Percentiles rank a stretch among this genome's conserved stretches.
These are phyloP conservation scores for Alitta virens DNA, from an alignment of 2,888 invertebrate genomes.

Conservation along the genomic window DNA sequence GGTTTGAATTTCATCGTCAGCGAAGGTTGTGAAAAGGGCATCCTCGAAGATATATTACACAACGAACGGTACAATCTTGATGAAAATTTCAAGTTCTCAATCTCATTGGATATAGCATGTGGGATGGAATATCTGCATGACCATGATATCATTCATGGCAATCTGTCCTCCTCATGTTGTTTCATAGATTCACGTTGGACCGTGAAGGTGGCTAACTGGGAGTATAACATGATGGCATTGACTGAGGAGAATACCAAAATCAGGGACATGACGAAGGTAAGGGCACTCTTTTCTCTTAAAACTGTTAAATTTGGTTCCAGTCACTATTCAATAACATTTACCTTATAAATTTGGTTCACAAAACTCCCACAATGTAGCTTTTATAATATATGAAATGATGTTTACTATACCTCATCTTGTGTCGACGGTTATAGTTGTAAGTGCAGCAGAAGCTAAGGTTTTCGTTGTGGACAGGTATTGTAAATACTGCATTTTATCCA, in stretches of 20 bases:
- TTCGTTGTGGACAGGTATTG: too few relatives aligned
- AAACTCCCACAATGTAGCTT: too few relatives aligned
- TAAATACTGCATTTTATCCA: too few relatives aligned
- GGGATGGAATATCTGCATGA: slow-evolving; percentile 43
- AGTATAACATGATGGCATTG: slow-evolving; percentile 30
- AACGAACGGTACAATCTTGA: slow-evolving; percentile 39
- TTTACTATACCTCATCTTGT: too few relatives aligned
- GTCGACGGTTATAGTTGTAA: too few relatives aligned
- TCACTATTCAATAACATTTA: too few relatives aligned
- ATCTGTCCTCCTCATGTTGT: slow-evolving; percentile 40
- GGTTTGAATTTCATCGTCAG: slow-evolving; percentile 32
- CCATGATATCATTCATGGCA: slow-evolving; percentile 46
- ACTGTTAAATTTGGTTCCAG: too few relatives aligned
- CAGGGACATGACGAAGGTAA: neutral
- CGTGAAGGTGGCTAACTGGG: slow-evolving; percentile 49
- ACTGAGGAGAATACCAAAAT: neutral
- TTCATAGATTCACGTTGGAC: slow-evolving; percentile 49
- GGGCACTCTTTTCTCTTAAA: too few relatives aligned
- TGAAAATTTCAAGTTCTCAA: slow-evolving; percentile 38
- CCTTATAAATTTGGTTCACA: too few relatives aligned
- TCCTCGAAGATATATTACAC: slow-evolving; percentile 40
- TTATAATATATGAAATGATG: too few relatives aligned
- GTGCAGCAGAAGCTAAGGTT: too few relatives aligned
- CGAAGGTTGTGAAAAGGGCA: slow-evolving; percentile 42
- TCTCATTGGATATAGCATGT: slow-evolving; percentile 37